These are phyloP conservation scores for Matsumyia berberina DNA, from an alignment of 2,888 invertebrate species.

Conservation along the genomic window DNA sequence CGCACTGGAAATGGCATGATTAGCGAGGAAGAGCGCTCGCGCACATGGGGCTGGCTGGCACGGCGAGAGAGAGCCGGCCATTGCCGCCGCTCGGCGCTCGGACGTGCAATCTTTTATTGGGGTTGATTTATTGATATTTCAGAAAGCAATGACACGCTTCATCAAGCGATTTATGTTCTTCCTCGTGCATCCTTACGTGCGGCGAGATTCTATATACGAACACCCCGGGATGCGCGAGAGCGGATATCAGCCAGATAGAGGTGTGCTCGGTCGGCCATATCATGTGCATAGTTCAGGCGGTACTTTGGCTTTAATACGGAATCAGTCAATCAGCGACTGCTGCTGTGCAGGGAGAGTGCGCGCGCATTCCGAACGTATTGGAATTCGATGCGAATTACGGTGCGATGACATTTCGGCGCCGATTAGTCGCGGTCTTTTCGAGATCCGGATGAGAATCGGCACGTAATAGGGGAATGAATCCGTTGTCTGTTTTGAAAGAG, in stretches of 20 bases:
- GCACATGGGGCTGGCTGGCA: neutral
- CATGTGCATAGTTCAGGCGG: slow-evolving; percentile 64
- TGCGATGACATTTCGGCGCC: slow-evolving; percentile 66
- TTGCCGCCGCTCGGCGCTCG: slow-evolving; percentile 47
- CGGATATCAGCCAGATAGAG: neutral
- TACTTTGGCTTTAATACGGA: slow-evolving; percentile 56
- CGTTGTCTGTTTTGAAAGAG: slow-evolving; percentile 48
- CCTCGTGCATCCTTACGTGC: slow-evolving; percentile 57
- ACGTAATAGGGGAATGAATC: slow-evolving; percentile 12
- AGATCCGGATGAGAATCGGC: slow-evolving; percentile 59
- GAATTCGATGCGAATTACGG: slow-evolving; percentile 59
- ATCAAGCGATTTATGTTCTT: slow-evolving; percentile 67
- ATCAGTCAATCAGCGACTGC: slow-evolving; percentile 56
- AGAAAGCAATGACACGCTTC: slow-evolving; percentile 76
- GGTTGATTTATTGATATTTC: slow-evolving; percentile 76
- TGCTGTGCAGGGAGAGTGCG: slow-evolving; percentile 49
- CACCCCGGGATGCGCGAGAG: slow-evolving; percentile 1
- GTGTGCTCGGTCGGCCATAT: slow-evolving; percentile 15
- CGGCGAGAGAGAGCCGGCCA: slow-evolving; percentile 13
- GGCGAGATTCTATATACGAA: slow-evolving; percentile 45
- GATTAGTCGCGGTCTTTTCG: slow-evolving; percentile 55
- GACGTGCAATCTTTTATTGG: slow-evolving; percentile 74
- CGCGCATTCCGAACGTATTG: slow-evolving; percentile 53
- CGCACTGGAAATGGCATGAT: slow-evolving; percentile 70
- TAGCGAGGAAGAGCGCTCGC: slow-evolving; percentile 41